Conservation (phyloP, 2,888 invertebrate genomes). For the Drosophila emarginata region DNA sequence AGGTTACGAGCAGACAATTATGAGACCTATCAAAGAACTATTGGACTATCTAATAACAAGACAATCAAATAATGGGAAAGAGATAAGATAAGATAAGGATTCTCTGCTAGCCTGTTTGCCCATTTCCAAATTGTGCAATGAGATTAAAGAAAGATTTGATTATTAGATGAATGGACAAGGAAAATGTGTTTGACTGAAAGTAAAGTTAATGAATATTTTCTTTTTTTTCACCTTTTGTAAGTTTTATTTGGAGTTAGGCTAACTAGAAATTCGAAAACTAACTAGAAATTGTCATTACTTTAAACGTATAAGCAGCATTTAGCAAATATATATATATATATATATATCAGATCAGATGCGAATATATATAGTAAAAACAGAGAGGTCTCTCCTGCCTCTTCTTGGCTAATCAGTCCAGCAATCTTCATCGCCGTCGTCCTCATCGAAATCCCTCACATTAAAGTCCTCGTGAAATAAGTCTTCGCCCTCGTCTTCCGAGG, state of each 20-base stretch:
- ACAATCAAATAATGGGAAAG: not conserved
- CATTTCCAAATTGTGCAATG: not conserved
- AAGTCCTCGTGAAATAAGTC: constrained; percentile 81
- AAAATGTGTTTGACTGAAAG: not conserved
- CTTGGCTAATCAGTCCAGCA: constrained; percentile 75
- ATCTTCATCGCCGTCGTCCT: constrained; percentile 71
- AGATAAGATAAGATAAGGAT: not conserved
- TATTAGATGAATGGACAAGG: constrained; percentile 7
- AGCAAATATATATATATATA: constrained; percentile 8
- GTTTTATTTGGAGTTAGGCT: constrained; percentile 20
- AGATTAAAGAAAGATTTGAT: not conserved
- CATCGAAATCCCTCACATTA: constrained; percentile 78
- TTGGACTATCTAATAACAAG: constrained; percentile 59
- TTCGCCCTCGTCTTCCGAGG: constrained; percentile 81
- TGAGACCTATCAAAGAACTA: constrained; percentile 75
- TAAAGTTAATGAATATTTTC: not conserved
- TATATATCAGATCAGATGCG: too few species aligned
- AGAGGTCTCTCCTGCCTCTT: constrained; percentile 20
- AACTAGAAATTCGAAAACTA: constrained; percentile 35
- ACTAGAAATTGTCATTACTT: constrained; percentile 33
- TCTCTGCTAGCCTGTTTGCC: too few species aligned
- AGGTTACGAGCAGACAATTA: constrained; percentile 74
- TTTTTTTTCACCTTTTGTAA: constrained; percentile 6
- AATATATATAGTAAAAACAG: not conserved
- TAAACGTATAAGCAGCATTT: constrained; percentile 35